Evolutionary conservation across 1,140 invertebrate genomes (phyloP).

Genomic region (Helicoverpa zea): DNA sequence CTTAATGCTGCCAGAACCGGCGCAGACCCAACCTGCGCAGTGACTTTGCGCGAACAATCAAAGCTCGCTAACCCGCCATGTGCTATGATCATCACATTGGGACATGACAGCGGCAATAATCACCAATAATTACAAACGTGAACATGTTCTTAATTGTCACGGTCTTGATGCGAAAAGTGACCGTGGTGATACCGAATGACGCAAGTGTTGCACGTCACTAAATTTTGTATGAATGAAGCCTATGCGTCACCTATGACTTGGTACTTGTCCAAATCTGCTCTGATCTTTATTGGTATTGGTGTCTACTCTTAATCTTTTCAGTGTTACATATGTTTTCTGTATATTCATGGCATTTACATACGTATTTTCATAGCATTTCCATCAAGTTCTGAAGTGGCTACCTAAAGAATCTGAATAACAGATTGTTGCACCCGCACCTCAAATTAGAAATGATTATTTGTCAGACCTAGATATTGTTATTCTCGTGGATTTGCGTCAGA

Average conservation of each 20-base stretch:
- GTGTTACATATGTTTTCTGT: background rate
- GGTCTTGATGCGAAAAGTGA: conserved; percentile 24
- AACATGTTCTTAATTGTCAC: conserved; percentile 44
- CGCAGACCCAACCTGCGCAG: conserved; percentile 44
- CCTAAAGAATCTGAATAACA: conserved; percentile 32
- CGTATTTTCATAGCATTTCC: background rate
- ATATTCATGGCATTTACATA: background rate
- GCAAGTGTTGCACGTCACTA: conserved; percentile 5
- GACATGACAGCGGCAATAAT: conserved; percentile 57
- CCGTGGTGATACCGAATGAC: background rate
- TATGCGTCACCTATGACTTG: background rate
- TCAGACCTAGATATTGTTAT: conserved; percentile 38
- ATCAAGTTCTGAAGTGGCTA: background rate
- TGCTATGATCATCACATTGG: conserved; percentile 48
- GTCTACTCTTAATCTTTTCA: background rate
- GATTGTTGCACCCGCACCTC: conserved; percentile 20
- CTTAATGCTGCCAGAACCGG: conserved; percentile 51
- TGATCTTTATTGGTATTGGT: background rate
- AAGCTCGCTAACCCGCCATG: conserved; percentile 46
- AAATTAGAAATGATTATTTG: conserved; percentile 29
- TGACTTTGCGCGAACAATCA: conserved; percentile 51
- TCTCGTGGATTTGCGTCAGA: conserved; percentile 30
- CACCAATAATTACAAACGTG: conserved; percentile 52
- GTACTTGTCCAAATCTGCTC: background rate
- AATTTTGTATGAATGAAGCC: conserved; percentile 19